Conservation (phyloP, 2,888 invertebrate species). For the Sminthurinus aureus region DNA sequence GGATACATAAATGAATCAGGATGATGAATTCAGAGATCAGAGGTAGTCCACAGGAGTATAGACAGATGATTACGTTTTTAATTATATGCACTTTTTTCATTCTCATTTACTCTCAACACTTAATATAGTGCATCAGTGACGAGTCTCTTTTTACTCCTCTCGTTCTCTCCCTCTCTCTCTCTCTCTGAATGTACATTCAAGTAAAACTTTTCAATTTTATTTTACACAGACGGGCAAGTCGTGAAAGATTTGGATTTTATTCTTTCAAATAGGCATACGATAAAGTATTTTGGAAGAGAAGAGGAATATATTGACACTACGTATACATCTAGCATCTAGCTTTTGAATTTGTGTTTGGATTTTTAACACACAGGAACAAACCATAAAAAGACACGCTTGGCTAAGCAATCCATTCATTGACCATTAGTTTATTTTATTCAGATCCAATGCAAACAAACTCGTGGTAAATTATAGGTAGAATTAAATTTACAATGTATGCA, state of each 20-base stretch:
- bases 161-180: neutral
- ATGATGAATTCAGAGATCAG: neutral
- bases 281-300: too few species aligned
- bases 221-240: neutral
- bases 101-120: too few species aligned
- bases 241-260: too few species aligned
- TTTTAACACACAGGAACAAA: neutral
- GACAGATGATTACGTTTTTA: neutral
- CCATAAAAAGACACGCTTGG: conserved; percentile 2
- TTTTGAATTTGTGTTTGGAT: too few species aligned
- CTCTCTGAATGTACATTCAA: neutral
- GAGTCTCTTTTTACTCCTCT: neutral
- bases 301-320: too few species aligned
- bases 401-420: conserved; percentile 17
- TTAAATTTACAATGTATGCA: neutral
- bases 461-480: too few species aligned
- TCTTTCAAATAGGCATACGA: too few species aligned
- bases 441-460: neutral
- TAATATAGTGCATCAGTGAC: too few species aligned
- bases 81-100: neutral
- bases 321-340: too few species aligned
- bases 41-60: neutral
- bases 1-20: neutral
- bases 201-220: neutral
- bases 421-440: neutral